These are phyloP conservation scores for Tenebrosternarchus preto DNA, from an alignment of 2,113 vertebrate species.

Conservation along the genomic window DNA sequence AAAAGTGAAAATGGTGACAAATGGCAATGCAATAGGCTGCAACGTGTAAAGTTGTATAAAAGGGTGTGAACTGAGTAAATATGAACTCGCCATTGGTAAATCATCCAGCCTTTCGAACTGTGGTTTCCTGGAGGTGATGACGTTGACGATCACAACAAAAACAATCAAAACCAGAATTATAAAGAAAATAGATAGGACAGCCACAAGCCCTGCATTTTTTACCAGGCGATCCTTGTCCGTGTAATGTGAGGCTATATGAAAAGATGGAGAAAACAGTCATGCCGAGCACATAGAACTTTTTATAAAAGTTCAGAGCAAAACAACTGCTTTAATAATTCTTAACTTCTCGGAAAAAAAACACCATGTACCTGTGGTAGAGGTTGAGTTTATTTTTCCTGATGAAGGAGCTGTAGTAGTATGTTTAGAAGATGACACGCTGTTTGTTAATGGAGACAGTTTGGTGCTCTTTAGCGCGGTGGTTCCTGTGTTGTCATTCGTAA, in stretches of 20 bases:
- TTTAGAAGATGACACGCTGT: background rate
- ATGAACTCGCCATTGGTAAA: conserved; percentile 44
- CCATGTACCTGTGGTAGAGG: conserved; percentile 6
- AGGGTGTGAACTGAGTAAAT: conserved; percentile 5
- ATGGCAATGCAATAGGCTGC: background rate
- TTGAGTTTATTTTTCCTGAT: background rate
- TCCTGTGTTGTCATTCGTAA: background rate
- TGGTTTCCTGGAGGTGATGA: conserved; percentile 7
- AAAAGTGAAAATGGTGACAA: background rate
- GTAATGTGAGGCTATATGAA: conserved; percentile 11
- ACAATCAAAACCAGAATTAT: conserved; percentile 32
- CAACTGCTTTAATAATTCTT: background rate
- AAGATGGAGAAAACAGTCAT: background rate
- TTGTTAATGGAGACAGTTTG: background rate
- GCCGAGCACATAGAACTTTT: background rate
- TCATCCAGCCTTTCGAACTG: conserved; percentile 50
- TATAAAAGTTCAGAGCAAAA: background rate
- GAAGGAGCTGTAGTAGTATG: background rate
- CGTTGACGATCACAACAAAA: conserved; percentile 37
- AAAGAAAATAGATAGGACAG: conserved; percentile 43
- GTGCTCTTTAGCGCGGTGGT: background rate
- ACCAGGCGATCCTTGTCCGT: background rate
- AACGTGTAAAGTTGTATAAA: conserved; percentile 1
- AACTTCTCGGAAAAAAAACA: no score
- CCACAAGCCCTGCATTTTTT: conserved; percentile 41